Conservation (phyloP, 2,113 vertebrate species). For the Eulacestoma nigropectus region DNA sequence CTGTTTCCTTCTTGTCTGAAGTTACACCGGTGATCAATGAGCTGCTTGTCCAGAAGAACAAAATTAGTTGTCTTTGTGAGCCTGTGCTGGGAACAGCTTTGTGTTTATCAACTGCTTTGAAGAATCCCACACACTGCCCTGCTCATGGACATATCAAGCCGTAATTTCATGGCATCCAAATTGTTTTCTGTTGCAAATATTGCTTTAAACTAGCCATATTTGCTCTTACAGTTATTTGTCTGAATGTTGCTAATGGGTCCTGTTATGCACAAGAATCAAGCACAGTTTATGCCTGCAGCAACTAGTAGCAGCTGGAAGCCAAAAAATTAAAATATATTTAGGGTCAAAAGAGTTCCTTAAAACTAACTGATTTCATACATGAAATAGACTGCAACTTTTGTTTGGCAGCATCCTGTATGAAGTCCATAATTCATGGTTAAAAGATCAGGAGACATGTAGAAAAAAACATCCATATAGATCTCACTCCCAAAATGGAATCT, state of each 20-base stretch:
- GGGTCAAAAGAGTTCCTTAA: neutral
- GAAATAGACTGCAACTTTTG: neutral
- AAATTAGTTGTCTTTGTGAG: slow-evolving; percentile 10
- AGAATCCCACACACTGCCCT: neutral
- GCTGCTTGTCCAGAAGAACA: neutral
- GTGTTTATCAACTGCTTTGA: slow-evolving; percentile 12
- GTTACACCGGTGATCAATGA: neutral
- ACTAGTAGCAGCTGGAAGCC: neutral
- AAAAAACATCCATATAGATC: neutral
- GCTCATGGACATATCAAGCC: neutral
- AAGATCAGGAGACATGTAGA: neutral
- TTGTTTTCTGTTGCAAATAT: neutral
- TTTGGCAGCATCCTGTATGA: neutral
- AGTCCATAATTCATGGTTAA: neutral
- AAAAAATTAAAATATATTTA: neutral
- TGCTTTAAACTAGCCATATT: neutral
- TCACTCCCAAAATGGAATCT: neutral
- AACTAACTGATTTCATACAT: neutral
- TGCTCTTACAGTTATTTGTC: neutral
- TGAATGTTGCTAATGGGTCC: neutral
- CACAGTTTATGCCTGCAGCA: neutral
- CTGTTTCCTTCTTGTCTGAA: neutral
- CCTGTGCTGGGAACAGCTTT: neutral
- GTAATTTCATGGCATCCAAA: neutral
- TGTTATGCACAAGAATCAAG: neutral